Conservation (phyloP, 1,140 invertebrate genomes). For the Hyposmocoma kahamanoa region DNA sequence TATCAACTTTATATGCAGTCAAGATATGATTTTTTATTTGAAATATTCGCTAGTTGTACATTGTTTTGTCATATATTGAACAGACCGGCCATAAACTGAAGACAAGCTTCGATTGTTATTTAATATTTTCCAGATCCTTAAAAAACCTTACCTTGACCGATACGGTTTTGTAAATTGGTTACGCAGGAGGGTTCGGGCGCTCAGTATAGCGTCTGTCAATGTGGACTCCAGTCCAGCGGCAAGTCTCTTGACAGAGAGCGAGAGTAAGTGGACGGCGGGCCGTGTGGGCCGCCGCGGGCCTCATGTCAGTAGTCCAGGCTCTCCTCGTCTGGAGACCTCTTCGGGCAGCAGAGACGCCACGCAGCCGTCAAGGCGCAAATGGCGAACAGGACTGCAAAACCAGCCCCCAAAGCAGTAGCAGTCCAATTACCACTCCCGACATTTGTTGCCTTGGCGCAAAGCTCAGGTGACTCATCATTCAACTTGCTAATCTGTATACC, state of each 20-base stretch:
- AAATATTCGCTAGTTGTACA: too few species aligned
- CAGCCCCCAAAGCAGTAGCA: conserved; percentile 57
- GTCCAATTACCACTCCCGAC: conserved; percentile 54
- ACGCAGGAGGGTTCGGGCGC: conserved; percentile 37
- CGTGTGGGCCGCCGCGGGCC: conserved; percentile 64
- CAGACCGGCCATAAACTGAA: too few species aligned
- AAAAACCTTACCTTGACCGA: too few species aligned
- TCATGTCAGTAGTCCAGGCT: conserved; percentile 72
- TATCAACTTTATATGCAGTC: too few species aligned
- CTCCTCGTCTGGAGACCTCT: conserved; percentile 65
- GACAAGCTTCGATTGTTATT: too few species aligned
- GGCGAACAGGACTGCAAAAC: conserved; percentile 48
- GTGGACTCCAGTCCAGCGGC: conserved; percentile 67
- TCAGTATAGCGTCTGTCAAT: conserved; percentile 70
- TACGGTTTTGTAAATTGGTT: too few species aligned
- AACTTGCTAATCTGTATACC: conserved; percentile 65
- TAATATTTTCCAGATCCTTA: too few species aligned
- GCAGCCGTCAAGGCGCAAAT: conserved; percentile 58
- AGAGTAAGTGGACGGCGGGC: conserved; percentile 55
- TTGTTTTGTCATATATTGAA: too few species aligned
- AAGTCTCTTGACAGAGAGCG: conserved; percentile 57
- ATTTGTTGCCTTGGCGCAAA: conserved; percentile 72
- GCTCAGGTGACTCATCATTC: conserved; percentile 79
- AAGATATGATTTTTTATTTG: too few species aligned
- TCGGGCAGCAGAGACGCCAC: conserved; percentile 69